A percentile compares a stretch with the other conserved stretches of the same genome.
Evolutionary conservation across 2,797 vertebrate genomes (phyloP).

Genomic region (Carapus acus): DNA sequence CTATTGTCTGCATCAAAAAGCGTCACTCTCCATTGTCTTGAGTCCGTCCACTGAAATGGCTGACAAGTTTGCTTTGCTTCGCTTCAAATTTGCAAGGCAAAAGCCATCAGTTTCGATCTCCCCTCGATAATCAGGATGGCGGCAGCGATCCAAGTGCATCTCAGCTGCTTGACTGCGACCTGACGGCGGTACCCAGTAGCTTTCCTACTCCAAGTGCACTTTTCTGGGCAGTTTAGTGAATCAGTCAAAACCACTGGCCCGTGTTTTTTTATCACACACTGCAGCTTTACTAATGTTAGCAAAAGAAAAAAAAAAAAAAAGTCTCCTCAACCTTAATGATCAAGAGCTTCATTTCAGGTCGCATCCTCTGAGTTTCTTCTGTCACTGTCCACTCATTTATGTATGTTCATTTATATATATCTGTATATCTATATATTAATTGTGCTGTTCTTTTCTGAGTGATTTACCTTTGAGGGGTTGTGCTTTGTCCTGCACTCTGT

Average conservation of each 20-base stretch:
- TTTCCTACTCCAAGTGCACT: constrained; percentile 74
- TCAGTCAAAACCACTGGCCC: constrained; percentile 58
- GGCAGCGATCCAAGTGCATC: constrained; percentile 44
- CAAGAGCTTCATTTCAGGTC: constrained; percentile 38
- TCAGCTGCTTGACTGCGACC: constrained; percentile 48
- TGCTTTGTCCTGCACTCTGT: constrained; percentile 48
- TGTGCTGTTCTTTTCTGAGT: constrained; percentile 51
- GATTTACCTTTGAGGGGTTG: constrained; percentile 52
- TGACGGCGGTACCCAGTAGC: constrained; percentile 59
- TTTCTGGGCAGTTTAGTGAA: constrained; percentile 62
- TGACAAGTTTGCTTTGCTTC: constrained; percentile 47
- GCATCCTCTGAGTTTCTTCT: constrained; percentile 1
- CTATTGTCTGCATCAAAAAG: constrained; percentile 34
- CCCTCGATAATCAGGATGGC: constrained; percentile 25
- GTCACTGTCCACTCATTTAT: constrained; percentile 26
- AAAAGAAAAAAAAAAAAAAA: too few species aligned
- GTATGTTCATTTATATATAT: constrained; percentile 28
- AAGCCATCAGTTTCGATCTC: constrained; percentile 24
- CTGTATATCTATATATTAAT: constrained; percentile 21
- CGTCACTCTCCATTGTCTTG: constrained; percentile 34
- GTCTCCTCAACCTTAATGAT: constrained; percentile 36
- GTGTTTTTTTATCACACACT: constrained; percentile 65
- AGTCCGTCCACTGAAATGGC: constrained; percentile 41
- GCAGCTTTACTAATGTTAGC: constrained; percentile 62
- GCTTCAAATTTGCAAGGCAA: constrained; percentile 43